Base-by-base conservation (phyloP, 2,113 vertebrate species). In the Trogon surrucura region DNA sequence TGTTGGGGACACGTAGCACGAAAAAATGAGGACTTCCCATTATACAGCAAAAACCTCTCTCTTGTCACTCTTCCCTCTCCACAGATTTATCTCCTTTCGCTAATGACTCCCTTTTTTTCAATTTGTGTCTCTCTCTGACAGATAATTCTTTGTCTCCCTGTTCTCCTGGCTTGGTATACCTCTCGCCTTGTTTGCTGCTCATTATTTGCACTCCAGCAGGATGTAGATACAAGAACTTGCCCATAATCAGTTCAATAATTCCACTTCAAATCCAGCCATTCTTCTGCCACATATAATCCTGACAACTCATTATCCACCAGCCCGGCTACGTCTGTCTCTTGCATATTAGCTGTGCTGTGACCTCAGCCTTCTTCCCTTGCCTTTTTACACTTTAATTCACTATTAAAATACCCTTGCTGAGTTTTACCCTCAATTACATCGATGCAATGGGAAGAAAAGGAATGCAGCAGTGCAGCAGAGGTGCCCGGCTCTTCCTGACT, bases 191-290 rank as follows among this genome's bases (percentile, higher is more conserved):
- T 95, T 97, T 96, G 89, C 70, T 90, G 84, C 95, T 94, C 93
- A 88, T 96, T 97, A 97, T 92, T 96, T 94, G 94, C 71, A 69
- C 95, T 96, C 79, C 61, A 74, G 93, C 94, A 97, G 97, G 95
- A 96, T 71, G 11, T 93, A 96, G 95, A 29, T 85, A 95, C 83
- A 94, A 96, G 91, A 95, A 95, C 88, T 97, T 96, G 85, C 86
- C 92, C 89, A 85, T 96, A 96, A 97, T 80, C 83, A 90, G 83
- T 91, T 97, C 94, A 94, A 97, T 97, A 97, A 98, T 97, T 96
- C 97, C 85, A 94, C 96, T 97, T 97, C 91, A 96, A 95, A 95
- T 92, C 86, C 85, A 95, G 94, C 48, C 90, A 7, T 89, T 84
- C 60, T 93, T 80, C 89, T 96, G 77, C 95, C 89, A 79, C 89